These are phyloP conservation scores for Macrostomum lignano DNA, from an alignment of 1,140 invertebrate species.

Conservation along the genomic window DNA sequence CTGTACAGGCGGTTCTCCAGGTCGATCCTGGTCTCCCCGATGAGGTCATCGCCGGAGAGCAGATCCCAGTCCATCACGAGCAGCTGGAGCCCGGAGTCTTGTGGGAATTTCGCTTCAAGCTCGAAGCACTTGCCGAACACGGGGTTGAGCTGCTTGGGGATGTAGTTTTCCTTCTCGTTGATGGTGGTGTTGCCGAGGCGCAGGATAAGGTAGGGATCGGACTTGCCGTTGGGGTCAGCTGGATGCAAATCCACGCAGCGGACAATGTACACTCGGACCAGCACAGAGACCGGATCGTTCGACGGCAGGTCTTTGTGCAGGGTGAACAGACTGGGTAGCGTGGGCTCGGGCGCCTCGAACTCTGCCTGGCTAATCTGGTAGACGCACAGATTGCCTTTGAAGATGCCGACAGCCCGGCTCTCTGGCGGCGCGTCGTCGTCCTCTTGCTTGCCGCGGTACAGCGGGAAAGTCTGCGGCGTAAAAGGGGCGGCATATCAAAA, in stretches of 20 bases:
- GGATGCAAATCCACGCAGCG: conserved; percentile 35
- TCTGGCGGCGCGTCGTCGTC: conserved; percentile 39
- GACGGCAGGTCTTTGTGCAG: conserved; percentile 7
- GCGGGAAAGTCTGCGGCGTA: conserved; percentile 52
- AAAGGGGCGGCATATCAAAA: no score
- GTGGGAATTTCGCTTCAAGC: conserved; percentile 59
- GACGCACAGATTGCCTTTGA: conserved; percentile 32
- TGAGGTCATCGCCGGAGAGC: conserved; percentile 54
- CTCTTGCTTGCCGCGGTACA: conserved; percentile 57
- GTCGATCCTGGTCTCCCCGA: conserved; percentile 64
- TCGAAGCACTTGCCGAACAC: conserved; percentile 64
- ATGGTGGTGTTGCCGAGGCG: conserved; percentile 49
- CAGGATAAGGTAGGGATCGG: conserved; percentile 57
- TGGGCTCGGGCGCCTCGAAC: conserved; percentile 1
- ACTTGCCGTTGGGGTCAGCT: conserved; percentile 62
- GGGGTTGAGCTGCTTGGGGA: conserved; percentile 65
- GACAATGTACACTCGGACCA: conserved; percentile 18
- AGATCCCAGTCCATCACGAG: conserved; percentile 63
- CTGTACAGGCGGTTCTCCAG: conserved; percentile 67
- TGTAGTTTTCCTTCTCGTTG: conserved; percentile 59
- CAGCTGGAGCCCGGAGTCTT: conserved; percentile 51
- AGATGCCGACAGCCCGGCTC: conserved; percentile 49
- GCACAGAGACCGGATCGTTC: conserved; percentile 8
- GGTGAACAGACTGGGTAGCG: conserved; percentile 4
- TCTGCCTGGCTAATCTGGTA: conserved; percentile 7